Evolutionary conservation across 2,797 vertebrate species (phyloP).

Genomic region (Emydoidea blandingii): DNA sequence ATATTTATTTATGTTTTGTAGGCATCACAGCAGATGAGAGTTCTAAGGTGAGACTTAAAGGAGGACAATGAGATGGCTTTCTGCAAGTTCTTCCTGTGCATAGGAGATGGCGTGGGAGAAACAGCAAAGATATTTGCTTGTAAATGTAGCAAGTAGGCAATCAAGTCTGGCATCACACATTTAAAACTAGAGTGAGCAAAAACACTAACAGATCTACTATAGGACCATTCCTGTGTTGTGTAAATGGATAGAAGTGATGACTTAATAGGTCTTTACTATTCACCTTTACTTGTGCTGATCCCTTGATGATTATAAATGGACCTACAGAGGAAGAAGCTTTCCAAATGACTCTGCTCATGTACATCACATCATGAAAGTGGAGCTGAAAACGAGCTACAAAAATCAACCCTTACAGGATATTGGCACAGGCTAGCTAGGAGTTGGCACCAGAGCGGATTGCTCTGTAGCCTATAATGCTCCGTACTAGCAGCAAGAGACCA

Average conservation of each 20-base stretch:
- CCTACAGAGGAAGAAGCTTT: conserved; percentile 38
- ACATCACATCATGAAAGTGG: neutral
- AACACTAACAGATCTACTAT: neutral
- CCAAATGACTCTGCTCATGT: neutral
- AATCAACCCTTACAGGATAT: neutral
- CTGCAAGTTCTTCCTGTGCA: neutral
- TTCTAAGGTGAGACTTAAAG: neutral
- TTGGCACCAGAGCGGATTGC: neutral
- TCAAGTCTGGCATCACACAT: neutral
- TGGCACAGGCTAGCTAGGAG: neutral
- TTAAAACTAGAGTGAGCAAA: neutral
- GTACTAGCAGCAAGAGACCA: neutral
- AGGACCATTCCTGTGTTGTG: neutral
- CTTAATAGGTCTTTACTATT: neutral
- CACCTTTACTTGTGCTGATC: neutral
- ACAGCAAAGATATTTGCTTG: neutral
- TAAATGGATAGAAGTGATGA: neutral
- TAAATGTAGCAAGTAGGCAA: neutral
- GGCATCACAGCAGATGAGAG: neutral
- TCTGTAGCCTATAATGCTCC: neutral
- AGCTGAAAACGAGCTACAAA: neutral
- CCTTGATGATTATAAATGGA: conserved; percentile 41
- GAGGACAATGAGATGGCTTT: neutral
- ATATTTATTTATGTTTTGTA: too few relatives aligned
- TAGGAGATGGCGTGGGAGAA: neutral